Evolutionary conservation across 2,113 vertebrate genomes (phyloP).

Genomic region (Pelobates fuscus): DNA sequence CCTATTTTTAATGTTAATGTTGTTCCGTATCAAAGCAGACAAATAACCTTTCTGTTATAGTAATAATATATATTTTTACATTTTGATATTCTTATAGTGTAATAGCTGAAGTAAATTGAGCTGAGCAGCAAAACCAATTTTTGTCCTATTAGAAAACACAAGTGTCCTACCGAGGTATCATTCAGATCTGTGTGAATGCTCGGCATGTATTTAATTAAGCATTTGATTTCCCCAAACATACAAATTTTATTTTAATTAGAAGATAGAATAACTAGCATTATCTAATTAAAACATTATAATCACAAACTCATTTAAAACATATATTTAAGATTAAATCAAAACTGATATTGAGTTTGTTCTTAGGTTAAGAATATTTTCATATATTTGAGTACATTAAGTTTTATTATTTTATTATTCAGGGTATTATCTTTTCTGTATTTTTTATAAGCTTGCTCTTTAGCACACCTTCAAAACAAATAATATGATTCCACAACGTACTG

Average conservation of each 20-base stretch:
- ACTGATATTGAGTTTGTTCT: no score
- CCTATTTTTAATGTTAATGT: background rate
- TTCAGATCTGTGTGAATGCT: background rate
- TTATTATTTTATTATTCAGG: no score
- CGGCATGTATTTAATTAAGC: background rate
- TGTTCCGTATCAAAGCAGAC: background rate
- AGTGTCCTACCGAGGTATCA: background rate
- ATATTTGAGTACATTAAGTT: no score
- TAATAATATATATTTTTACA: background rate
- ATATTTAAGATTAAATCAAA: no score
- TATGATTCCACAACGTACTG: no score
- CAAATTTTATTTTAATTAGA: constrained; percentile 19
- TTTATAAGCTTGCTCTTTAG: no score
- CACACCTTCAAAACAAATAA: no score
- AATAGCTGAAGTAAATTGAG: background rate
- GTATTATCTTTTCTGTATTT: no score
- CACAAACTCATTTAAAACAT: no score
- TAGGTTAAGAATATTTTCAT: no score
- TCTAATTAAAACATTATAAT: constrained; percentile 1
- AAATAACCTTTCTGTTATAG: background rate
- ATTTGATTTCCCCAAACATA: background rate
- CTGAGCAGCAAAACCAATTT: no score
- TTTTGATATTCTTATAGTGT: background rate
- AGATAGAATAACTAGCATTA: background rate
- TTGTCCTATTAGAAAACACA: background rate